Conservation (phyloP, 2,797 vertebrate species). For the Paramormyrops hopkinsi region DNA sequence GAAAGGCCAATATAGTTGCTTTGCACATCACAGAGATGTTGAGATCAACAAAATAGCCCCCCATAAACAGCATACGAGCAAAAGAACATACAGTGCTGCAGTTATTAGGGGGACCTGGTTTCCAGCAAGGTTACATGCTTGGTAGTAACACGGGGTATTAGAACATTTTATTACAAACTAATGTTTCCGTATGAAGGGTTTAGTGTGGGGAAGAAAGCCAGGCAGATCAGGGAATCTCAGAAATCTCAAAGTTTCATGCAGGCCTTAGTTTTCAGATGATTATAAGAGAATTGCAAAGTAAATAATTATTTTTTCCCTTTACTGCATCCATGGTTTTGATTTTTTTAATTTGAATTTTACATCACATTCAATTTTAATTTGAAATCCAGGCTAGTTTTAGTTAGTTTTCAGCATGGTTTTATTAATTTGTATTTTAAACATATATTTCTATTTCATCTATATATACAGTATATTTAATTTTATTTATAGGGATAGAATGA, state of each 20-base stretch:
- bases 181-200: slow-evolving; percentile 26
- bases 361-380: not conserved
- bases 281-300: slow-evolving; percentile 26
- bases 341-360: not conserved
- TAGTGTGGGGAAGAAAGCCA: slow-evolving; percentile 18
- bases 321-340: not conserved
- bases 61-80: not conserved
- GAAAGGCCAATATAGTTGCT: not conserved
- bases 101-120: not conserved
- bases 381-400: not conserved
- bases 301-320: slow-evolving; percentile 15
- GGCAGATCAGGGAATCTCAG: slow-evolving; percentile 26
- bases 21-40: not conserved
- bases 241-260: slow-evolving; percentile 30
- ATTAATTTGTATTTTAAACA: not conserved
- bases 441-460: not conserved
- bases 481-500: not conserved
- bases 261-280: slow-evolving; percentile 31
- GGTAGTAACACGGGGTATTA: slow-evolving; percentile 19
- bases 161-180: slow-evolving; percentile 34
- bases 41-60: not conserved
- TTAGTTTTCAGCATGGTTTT: not conserved
- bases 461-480: not conserved
- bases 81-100: not conserved
- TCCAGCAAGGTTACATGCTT: not conserved